phyloP scores from a whole-genome alignment of 30 jellyfish, hydroid and myxozoan species.

The Aurelia sp. region DNA sequence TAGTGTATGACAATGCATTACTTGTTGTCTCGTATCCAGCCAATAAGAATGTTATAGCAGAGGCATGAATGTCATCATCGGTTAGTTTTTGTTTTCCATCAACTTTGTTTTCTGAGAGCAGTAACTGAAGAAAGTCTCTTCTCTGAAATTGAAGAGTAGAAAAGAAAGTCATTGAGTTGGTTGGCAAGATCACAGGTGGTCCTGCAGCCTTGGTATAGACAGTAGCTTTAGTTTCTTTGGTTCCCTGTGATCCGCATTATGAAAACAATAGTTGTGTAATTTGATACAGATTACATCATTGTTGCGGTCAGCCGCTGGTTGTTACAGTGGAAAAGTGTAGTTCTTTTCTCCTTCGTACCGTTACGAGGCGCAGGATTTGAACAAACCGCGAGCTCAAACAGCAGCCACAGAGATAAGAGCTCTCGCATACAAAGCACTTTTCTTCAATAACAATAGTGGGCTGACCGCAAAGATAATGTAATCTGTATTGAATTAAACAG shows the following conservation, averaged over 20 bases:
- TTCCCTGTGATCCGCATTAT: not conserved
- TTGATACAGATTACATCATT: too few relatives aligned
- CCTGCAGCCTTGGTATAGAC: not conserved
- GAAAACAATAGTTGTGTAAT: too few relatives aligned
- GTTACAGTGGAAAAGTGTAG: too few relatives aligned
- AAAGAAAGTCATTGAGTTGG: not conserved
- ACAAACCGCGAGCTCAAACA: too few relatives aligned
- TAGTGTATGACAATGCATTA: conserved; percentile 35
- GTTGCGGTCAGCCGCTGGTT: too few relatives aligned
- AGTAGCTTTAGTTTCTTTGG: not conserved
- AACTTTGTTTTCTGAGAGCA: conserved; percentile 15
- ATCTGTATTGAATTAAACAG: too few relatives aligned
- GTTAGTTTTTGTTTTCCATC: conserved; percentile 33
- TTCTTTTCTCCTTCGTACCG: too few relatives aligned
- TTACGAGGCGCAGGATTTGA: too few relatives aligned
- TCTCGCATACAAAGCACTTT: too few relatives aligned
- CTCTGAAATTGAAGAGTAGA: not conserved
- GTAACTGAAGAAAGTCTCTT: conserved; percentile 44
- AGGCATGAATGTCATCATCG: conserved; percentile 44
- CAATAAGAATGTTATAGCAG: conserved; percentile 24
- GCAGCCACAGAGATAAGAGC: too few relatives aligned
- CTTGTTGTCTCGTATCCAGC: conserved; percentile 58
- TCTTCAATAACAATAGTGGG: too few relatives aligned
- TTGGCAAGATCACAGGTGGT: not conserved
- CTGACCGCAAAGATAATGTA: too few relatives aligned